Evolutionary conservation across 2,888 invertebrate species (phyloP).

Genomic region (Watsonalla binaria): DNA sequence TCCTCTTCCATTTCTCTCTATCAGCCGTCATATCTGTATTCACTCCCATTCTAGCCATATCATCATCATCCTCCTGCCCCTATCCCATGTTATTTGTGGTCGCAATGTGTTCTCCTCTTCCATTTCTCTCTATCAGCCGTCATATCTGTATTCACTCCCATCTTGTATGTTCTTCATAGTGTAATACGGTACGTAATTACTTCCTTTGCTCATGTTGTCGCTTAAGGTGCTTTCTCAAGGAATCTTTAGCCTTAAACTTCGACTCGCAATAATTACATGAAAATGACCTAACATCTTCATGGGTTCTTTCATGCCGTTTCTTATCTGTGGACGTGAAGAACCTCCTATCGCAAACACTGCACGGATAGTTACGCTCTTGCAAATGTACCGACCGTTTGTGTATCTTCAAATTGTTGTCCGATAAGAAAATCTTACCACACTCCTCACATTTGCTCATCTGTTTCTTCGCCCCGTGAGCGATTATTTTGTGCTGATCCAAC

Average conservation of each 20-base stretch:
- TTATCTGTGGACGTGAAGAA: conserved; percentile 42
- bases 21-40: no score
- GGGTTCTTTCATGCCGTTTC: conserved; percentile 41
- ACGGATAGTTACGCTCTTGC: conserved; percentile 35
- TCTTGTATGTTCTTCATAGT: no score
- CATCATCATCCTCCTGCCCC: no score
- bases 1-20: no score
- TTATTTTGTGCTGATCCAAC: conserved; percentile 30
- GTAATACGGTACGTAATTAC: no score
- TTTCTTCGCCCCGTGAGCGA: conserved; percentile 32
- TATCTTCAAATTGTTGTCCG: conserved; percentile 28
- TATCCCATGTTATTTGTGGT: no score
- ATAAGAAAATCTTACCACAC: conserved; percentile 36
- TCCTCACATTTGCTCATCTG: conserved; percentile 24
- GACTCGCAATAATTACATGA: conserved; percentile 37
- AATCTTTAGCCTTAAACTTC: conserved; percentile 43
- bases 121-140: no score
- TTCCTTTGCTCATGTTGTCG: conserved; percentile 27
- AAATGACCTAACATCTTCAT: conserved; percentile 32
- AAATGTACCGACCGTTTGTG: conserved; percentile 39
- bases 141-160: no score
- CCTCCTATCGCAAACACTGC: conserved; percentile 31
- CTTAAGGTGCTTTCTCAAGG: conserved; percentile 37
- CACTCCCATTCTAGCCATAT: no score
- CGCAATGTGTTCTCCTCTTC: no score